Evolutionary conservation across 2,888 invertebrate species (phyloP).

Genomic region (Eupelmus urozonus): DNA sequence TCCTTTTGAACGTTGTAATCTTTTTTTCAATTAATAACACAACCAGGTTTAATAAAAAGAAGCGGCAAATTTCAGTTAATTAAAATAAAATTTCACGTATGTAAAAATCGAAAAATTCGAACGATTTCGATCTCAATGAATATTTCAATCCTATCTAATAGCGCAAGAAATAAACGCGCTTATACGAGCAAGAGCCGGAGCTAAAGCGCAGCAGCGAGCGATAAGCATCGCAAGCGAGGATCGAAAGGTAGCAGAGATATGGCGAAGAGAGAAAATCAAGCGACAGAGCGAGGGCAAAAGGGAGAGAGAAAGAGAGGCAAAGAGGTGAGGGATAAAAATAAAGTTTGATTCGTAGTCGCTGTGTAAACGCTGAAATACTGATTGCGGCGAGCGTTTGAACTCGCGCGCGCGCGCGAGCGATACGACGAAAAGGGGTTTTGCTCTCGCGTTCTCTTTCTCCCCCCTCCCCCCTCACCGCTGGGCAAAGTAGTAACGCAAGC

Average conservation of each 20-base stretch:
- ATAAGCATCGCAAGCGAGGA: slow-evolving; percentile 41
- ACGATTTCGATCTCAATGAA: not conserved
- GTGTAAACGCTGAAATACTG: slow-evolving; percentile 56
- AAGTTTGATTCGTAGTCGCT: slow-evolving; percentile 54
- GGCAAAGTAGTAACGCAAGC: slow-evolving; percentile 56
- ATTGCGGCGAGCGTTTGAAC: slow-evolving; percentile 60
- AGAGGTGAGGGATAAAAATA: slow-evolving; percentile 59
- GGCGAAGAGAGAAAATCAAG: not conserved
- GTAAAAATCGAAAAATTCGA: not conserved
- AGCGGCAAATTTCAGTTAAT: not conserved
- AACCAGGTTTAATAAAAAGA: too few species aligned
- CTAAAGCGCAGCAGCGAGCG: not conserved
- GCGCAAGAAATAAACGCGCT: not conserved
- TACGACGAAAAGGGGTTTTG: slow-evolving; percentile 46
- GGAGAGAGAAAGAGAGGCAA: slow-evolving; percentile 3
- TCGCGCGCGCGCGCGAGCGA: slow-evolving; percentile 24
- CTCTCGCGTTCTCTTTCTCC: slow-evolving; percentile 11
- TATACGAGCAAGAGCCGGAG: not conserved
- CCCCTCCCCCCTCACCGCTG: slow-evolving; percentile 5
- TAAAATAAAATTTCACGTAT: not conserved
- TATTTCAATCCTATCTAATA: slow-evolving; percentile 18
- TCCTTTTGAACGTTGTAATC: too few species aligned
- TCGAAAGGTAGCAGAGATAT: slow-evolving; percentile 28
- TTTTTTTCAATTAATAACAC: too few species aligned
- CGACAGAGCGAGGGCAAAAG: not conserved